Conservation (phyloP, 2,797 vertebrate species). For the Ctenopoma multispine region DNA sequence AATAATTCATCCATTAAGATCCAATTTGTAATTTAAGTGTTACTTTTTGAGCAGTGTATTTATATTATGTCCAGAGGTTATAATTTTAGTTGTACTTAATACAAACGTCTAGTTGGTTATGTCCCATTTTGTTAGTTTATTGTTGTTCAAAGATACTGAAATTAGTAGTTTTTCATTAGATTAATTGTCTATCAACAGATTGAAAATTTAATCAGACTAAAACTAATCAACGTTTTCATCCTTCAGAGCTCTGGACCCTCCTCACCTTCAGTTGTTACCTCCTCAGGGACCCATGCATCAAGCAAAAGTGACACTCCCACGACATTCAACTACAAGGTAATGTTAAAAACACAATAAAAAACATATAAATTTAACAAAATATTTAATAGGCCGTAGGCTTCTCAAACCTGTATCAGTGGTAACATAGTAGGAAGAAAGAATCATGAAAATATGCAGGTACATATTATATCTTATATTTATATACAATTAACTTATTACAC, state of each 20-base stretch:
- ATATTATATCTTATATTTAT: too few species aligned
- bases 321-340: constrained; percentile 90
- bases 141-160: background rate
- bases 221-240: background rate
- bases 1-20: too few species aligned
- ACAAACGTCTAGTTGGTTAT: background rate
- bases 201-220: background rate
- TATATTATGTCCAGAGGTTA: background rate
- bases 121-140: background rate
- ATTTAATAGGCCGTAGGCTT: background rate
- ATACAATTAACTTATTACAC: too few species aligned
- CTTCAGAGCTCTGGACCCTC: constrained; percentile 86
- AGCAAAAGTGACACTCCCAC: constrained; percentile 88
- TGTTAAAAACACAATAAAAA: background rate
- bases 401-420: background rate
- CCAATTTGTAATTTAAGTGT: too few species aligned
- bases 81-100: background rate
- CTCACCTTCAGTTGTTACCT: constrained; percentile 84
- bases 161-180: background rate
- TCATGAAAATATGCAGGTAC: background rate
- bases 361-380: too few species aligned
- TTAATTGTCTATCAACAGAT: background rate
- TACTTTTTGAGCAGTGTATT: too few species aligned
- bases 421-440: background rate
- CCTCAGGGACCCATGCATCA: constrained; percentile 87